Evolutionary conservation across 30 jellyfish, hydroid and myxozoan genomes (phyloP).

Genomic region (Catostylus mosaicus): DNA sequence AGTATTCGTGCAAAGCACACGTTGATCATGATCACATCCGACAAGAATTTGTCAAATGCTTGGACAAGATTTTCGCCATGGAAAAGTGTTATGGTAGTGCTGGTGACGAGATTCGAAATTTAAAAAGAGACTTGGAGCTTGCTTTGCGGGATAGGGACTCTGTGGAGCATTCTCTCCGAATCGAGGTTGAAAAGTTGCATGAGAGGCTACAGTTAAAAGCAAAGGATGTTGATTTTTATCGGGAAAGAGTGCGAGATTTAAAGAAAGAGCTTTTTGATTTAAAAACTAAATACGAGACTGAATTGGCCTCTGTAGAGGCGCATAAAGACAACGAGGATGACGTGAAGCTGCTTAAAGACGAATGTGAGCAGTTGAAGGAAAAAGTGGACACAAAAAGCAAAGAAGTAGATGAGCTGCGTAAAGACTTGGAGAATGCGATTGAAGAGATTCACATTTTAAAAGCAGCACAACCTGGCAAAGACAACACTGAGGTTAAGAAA

Average conservation of each 20-base stretch:
- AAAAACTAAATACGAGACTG: constrained; percentile 16
- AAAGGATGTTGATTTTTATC: constrained; percentile 58
- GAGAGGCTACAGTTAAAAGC: constrained; percentile 42
- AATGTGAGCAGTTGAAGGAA: constrained; percentile 37
- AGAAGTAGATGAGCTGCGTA: constrained; percentile 63
- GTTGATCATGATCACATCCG: constrained; percentile 69
- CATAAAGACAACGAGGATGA: constrained; percentile 12
- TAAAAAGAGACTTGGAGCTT: constrained; percentile 49
- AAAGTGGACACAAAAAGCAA: constrained; percentile 56
- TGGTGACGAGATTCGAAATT: constrained; percentile 72
- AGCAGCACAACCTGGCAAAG: constrained; percentile 9
- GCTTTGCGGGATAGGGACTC: constrained; percentile 61
- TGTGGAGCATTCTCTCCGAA: constrained; percentile 32
- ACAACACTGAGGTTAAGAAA: not conserved
- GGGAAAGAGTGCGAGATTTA: constrained; percentile 13
- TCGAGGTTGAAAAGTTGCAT: constrained; percentile 62
- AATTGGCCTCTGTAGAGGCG: not conserved
- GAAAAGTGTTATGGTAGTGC: constrained; percentile 86
- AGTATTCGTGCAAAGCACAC: not conserved
- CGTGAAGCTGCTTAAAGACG: constrained; percentile 17
- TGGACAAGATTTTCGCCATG: constrained; percentile 80
- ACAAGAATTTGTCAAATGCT: constrained; percentile 75
- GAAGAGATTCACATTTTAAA: constrained; percentile 58
- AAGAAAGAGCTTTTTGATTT: constrained; percentile 31
- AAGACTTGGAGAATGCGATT: constrained; percentile 70